Evolutionary conservation across 2,888 invertebrate species (phyloP), one percentile per base, ranked within the genome.

Genomic region (Microchrysa polita): DNA sequence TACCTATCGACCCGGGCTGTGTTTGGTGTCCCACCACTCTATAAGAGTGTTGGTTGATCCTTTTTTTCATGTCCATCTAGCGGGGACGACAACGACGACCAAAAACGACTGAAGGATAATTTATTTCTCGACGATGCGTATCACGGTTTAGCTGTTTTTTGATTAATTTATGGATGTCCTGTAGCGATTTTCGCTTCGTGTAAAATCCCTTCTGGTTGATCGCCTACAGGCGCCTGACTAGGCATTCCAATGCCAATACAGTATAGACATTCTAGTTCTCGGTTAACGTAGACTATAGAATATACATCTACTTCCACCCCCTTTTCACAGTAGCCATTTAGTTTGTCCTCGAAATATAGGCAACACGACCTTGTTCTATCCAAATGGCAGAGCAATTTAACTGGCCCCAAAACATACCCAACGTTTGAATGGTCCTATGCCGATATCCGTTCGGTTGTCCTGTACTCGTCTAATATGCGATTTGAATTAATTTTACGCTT

Each of bases 131-230:
- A 18, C 69, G 57, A 65, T 65, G 65, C 55, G 55, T 69, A 55
- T 69, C 69, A 69, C 69, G 69, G 40, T 69, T 69, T 55, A 34
- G 55, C 57, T 55, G 69, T 55, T 69, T 48, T 69, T 69, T 69
- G 69, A 69, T 69, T 69, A 69, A 69, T 69, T 69, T 69, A 69
- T 69, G 69, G 55, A 69, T 55, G 69, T 55, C 69, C 57, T 65
- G 22, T 22, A 48, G 65, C 65, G 34, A 44, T 65, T 65, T 40
- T 65, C 65, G 42, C 65, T 18, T 48, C 65, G 65, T 65, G 48
- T 48, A 65, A 48, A 65, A 65, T 65, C 48, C 48, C 65, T 65
- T 65, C 65, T 65, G 48, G 65, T 65, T 65, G 65, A 65, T 65
- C 65, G 48, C 65, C 65, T 61, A 40, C 61, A 40, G 61, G 61